Evolutionary conservation across 2,888 invertebrate species (phyloP), one percentile per base, ranked within the genome.

Genomic region (Bellardia bayeri): DNA sequence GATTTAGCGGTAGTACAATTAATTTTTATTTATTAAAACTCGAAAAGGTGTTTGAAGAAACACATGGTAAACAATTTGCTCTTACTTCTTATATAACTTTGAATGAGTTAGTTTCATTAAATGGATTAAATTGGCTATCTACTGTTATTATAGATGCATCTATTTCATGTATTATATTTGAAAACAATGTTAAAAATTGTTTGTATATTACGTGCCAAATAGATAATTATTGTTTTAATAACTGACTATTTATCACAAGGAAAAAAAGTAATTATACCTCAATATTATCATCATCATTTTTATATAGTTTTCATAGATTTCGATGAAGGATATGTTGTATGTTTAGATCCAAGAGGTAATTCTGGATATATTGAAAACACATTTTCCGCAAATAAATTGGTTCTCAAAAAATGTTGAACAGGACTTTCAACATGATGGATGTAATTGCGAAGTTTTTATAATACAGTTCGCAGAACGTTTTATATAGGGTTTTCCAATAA

Each of bases 201-300:
- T 33, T 61, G 9, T 33, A 30, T 9, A 9, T 61, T 23, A 3
- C 30, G 2, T 61, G 30, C 33, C 61, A 61, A 61, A 61, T 61
- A 30, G n/a, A 61, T 61, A 61, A 13, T 61, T 61, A 30, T 33
- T 61, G 61, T 13, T 61, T 61, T 33, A 30, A 61, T 2, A 23
- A 61, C 6, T 54, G 54, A 54, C 3, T n/a, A 54, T n/a, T n/a
- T 54, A n/a, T 54, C 54, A 54, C 54, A n/a, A 7, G 14, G n/a
- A 54, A 54, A n/a, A 14, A 54, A 54, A 54, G n/a, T 54, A n/a
- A 54, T 54, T n/a, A 54, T 54, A 54, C 54, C 54, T n/a, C 54
- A 54, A n/a, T 54, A 16, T 7, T n/a, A n/a, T 54, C 54, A n/a
- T 3, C 54, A 54, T n/a, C 54, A 54, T n/a, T 54, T 54, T n/a